phyloP scores from a whole-genome alignment of 2,888 invertebrate genomes.

The Drosophila niveifrons region DNA sequence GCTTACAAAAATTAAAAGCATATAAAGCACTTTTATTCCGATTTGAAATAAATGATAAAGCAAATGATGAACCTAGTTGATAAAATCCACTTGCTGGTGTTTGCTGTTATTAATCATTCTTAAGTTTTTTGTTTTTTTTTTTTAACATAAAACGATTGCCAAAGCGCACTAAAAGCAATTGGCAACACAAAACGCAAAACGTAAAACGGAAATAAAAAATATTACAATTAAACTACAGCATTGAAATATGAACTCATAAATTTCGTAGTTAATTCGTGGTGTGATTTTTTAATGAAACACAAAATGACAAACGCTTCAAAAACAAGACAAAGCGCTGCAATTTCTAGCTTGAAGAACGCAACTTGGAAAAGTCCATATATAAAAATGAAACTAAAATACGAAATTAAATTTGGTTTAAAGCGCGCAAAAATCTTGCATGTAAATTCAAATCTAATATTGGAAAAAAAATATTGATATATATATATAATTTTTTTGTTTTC shows the following conservation, averaged over 20 bases:
- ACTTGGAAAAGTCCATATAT: slow-evolving; percentile 39
- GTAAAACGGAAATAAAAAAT: slow-evolving; percentile 4
- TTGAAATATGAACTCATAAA: slow-evolving; percentile 31
- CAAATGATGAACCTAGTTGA: not conserved
- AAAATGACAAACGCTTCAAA: slow-evolving; percentile 27
- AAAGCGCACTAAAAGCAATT: slow-evolving; percentile 49
- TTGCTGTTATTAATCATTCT: slow-evolving; percentile 12
- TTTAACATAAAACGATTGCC: slow-evolving; percentile 30
- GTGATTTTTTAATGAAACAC: slow-evolving; percentile 28
- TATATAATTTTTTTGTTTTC: slow-evolving; percentile 15
- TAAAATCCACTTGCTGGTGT: not conserved
- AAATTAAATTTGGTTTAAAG: slow-evolving; percentile 37
- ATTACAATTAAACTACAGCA: not conserved
- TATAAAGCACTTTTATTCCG: not conserved
- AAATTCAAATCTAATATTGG: slow-evolving; percentile 60
- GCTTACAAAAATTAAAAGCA: slow-evolving; percentile 8
- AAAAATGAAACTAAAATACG: slow-evolving; percentile 17
- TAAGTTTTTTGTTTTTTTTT: not conserved
- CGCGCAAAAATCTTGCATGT: slow-evolving; percentile 74
- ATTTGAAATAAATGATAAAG: not conserved
- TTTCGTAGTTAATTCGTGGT: slow-evolving; percentile 45
- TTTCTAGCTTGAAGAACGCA: slow-evolving; percentile 39
- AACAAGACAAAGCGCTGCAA: slow-evolving; percentile 48
- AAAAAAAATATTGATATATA: slow-evolving; percentile 14
- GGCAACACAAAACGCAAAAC: slow-evolving; percentile 34